These are phyloP conservation scores for Fragum whitleyi DNA, from an alignment of 2,888 invertebrate genomes.

Conservation along the genomic window DNA sequence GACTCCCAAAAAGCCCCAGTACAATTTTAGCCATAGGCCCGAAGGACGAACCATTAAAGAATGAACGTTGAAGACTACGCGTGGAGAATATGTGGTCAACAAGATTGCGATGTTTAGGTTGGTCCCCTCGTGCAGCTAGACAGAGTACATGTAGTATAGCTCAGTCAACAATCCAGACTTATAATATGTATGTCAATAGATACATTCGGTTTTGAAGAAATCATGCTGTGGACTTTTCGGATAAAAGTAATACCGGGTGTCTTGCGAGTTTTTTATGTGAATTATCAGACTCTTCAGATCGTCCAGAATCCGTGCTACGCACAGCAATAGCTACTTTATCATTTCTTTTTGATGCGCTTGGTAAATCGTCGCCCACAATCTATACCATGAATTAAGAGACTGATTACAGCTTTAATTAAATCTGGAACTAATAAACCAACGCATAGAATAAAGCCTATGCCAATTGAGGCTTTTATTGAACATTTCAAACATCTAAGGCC, in stretches of 20 bases:
- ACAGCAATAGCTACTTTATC: background rate
- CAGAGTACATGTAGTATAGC: conserved; percentile 19
- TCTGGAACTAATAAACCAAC: conserved; percentile 21
- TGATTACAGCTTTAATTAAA: conserved; percentile 22
- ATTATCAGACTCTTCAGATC: too few relatives aligned
- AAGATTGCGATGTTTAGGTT: conserved; percentile 12
- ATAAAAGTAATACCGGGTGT: too few relatives aligned
- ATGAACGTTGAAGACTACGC: conserved; percentile 31
- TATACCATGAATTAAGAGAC: conserved; percentile 5
- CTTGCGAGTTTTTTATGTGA: too few relatives aligned
- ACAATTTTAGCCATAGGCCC: conserved; percentile 16
- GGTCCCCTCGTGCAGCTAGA: conserved; percentile 23
- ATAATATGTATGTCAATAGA: too few relatives aligned
- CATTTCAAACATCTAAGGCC: conserved; percentile 6
- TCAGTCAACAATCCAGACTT: conserved; percentile 1
- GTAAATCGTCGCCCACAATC: conserved; percentile 3
- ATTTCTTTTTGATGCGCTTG: conserved; percentile 6
- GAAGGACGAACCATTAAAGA: conserved; percentile 33
- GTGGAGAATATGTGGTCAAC: conserved; percentile 37
- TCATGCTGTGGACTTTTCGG: too few relatives aligned
- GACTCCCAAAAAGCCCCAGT: background rate
- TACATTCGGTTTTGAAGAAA: too few relatives aligned
- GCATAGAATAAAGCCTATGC: conserved; percentile 14
- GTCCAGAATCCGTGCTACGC: background rate
- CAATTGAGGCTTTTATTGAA: conserved; percentile 17